A percentile compares a stretch with the other conserved stretches of the same genome.
phyloP scores from a whole-genome alignment of 2,797 vertebrate species.

The Ciconia nigra region DNA sequence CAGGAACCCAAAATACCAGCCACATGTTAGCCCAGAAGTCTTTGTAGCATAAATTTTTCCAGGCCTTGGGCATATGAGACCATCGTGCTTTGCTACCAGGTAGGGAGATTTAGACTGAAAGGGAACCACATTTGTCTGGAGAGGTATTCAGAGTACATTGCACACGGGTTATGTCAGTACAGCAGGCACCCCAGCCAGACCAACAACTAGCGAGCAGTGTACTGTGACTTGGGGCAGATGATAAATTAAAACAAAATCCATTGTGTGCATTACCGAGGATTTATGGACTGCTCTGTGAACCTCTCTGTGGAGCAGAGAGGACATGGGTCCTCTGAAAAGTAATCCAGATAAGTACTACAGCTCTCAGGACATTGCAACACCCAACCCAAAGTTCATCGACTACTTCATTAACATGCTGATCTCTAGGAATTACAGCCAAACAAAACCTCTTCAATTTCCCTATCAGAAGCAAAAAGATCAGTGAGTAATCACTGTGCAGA shows the following conservation, averaged over 20 bases:
- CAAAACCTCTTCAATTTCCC: not conserved
- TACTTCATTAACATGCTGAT: not conserved
- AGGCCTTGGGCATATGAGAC: not conserved
- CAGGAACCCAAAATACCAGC: not conserved
- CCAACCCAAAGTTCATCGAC: slow-evolving; percentile 35
- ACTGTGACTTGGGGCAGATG: not conserved
- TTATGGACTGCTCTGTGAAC: slow-evolving; percentile 11
- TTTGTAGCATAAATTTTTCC: not conserved
- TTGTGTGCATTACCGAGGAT: not conserved
- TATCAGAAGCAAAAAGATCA: not conserved
- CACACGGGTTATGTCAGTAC: not conserved
- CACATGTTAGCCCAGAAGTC: not conserved
- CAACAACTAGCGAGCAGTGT: not conserved
- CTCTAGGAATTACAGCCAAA: slow-evolving; percentile 10
- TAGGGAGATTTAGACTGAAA: not conserved
- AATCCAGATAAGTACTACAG: slow-evolving; percentile 17
- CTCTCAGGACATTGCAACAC: not conserved
- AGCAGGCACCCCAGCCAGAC: not conserved
- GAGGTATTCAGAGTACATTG: not conserved
- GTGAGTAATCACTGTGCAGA: not conserved
- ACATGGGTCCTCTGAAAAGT: not conserved
- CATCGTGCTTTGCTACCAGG: not conserved
- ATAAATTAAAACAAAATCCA: not conserved
- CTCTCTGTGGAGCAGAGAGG: not conserved
- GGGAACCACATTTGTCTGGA: not conserved